These are phyloP conservation scores for Nomada ruficornis DNA, from an alignment of 2,888 invertebrate genomes.

Conservation along the genomic window DNA sequence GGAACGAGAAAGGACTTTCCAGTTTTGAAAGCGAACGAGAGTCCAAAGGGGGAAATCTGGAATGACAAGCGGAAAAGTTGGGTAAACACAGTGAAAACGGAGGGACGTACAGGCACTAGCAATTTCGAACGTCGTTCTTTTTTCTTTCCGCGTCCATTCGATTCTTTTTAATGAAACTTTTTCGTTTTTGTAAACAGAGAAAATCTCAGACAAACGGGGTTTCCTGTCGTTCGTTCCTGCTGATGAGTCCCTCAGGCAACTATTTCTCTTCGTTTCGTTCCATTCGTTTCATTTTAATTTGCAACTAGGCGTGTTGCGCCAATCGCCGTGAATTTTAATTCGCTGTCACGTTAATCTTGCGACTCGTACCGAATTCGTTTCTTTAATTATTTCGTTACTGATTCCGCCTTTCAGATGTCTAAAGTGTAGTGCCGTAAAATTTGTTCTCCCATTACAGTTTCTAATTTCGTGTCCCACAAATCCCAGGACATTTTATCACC, in stretches of 20 bases:
- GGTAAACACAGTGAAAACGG: slow-evolving; percentile 11
- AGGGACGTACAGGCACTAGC: neutral
- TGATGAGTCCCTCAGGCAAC: neutral
- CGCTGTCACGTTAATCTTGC: neutral
- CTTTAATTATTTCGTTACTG: neutral
- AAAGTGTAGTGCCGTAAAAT: neutral
- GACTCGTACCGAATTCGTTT: no score
- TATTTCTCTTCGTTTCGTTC: neutral
- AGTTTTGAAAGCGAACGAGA: neutral
- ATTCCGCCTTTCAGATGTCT: neutral
- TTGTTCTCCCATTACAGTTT: neutral
- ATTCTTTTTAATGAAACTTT: slow-evolving; percentile 27
- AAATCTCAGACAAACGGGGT: neutral
- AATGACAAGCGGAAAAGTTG: slow-evolving; percentile 29
- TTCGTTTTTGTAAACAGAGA: neutral
- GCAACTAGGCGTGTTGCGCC: no score
- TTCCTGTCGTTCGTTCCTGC: neutral
- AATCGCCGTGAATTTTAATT: no score
- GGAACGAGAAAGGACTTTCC: neutral
- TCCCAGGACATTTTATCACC: neutral
- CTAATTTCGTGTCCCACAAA: slow-evolving; percentile 3
- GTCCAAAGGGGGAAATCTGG: neutral
- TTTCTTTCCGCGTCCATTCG: neutral
- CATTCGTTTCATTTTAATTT: neutral
- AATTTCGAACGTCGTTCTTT: slow-evolving; percentile 24